Base-by-base conservation (phyloP, 1,140 invertebrate species). In the Drosophila santomea region DNA sequence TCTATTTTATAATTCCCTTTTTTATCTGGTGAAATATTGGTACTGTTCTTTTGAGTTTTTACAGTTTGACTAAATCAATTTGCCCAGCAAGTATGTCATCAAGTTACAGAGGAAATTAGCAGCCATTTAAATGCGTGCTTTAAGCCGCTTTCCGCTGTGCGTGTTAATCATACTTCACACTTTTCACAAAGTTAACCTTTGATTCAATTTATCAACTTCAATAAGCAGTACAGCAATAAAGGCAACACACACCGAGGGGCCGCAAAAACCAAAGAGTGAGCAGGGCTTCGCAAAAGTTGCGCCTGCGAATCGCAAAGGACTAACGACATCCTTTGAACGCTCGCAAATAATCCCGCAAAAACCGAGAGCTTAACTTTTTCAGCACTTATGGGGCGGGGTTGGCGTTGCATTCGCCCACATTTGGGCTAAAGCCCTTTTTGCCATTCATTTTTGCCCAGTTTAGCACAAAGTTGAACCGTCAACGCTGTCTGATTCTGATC, bases 401-500 rank as follows among this genome's bases (percentile, higher is more conserved):
- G 12, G 36, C 36, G 7, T 43, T 73, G 39, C 47, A 61, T 56
- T 66, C 57, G 48, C 48, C 74, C 74, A 72, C 50, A 55, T 67
- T 61, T 50, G 39, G 45, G 62, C 55, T 17, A 61, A 69, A 77
- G 56, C 51, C 47, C 74, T 71, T 72, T 84, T 57, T 59, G 64
- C 78, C 75, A 71, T 80, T 89, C 68, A 17, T 17, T 17, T 17
- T 17, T 17, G 76, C 61, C 57, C 69, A 78, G 77, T 77, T 86
- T 82, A 74, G 78, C 75, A 83, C 79, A 89, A 88, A 86, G 84
- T 86, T 86, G 74, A 83, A 86, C 83, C 86, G 83, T 86, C 83
- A 86, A 89, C 84, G 84, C 48, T 76, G 76, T 86, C 79, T 67
- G 73, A 76, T 76, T 67, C 63, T 76, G 83, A 86, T 89, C 83